Evolutionary conservation across 2,888 invertebrate genomes (phyloP).

Genomic region (Micropterix aruncella): DNA sequence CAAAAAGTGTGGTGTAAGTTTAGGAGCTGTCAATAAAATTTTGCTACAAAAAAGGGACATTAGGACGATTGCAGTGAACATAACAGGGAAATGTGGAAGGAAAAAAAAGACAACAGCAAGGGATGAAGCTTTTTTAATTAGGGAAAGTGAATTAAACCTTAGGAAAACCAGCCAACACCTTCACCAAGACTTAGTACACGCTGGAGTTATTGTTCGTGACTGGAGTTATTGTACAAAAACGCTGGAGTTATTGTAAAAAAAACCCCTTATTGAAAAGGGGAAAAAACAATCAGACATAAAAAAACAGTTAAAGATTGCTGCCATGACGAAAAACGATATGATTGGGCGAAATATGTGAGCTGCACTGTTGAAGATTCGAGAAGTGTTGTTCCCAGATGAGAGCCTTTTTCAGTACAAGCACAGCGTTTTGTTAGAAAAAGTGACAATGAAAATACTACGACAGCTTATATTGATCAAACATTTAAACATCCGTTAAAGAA

Average conservation of each 20-base stretch:
- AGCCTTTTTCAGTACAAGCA: no score
- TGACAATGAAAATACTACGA: not conserved
- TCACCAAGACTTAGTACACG: not conserved
- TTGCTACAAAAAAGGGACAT: not conserved
- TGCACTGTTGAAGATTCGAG: not conserved
- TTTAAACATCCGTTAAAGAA: no score
- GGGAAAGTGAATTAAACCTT: not conserved
- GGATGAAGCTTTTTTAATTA: not conserved
- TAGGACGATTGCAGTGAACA: not conserved
- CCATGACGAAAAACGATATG: conserved; percentile 1
- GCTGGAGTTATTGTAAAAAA: no score
- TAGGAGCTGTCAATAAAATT: no score
- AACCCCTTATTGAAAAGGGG: not conserved
- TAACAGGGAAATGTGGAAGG: no score
- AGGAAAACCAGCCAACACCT: no score
- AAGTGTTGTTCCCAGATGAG: not conserved
- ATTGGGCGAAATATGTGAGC: not conserved
- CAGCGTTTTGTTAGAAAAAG: no score
- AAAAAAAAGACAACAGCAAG: not conserved
- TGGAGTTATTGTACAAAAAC: not conserved
- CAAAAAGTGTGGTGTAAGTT: no score
- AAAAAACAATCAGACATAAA: not conserved
- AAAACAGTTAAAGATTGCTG: no score
- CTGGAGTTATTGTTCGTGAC: no score
- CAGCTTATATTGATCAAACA: no score